Conservation (phyloP, 2,888 invertebrate genomes). For the Ichneumoninae sp. region DNA sequence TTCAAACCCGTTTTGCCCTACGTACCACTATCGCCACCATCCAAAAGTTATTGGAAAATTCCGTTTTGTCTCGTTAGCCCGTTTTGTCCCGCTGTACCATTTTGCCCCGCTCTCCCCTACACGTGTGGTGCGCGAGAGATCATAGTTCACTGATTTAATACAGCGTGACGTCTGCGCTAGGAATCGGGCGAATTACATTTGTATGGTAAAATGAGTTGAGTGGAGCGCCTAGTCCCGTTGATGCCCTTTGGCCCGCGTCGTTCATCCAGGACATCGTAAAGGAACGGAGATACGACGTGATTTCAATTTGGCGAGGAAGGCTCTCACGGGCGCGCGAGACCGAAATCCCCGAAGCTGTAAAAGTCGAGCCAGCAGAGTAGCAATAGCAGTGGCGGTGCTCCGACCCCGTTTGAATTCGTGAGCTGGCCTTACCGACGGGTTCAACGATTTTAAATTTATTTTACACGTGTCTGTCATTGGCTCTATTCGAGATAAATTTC, state of each 20-base stretch:
- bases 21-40: too few species aligned
- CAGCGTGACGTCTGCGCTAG: not conserved
- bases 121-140: not conserved
- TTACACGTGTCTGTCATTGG: not conserved
- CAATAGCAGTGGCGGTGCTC: conserved; percentile 26
- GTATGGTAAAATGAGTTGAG: conserved; percentile 38
- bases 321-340: conserved; percentile 63
- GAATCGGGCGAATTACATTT: conserved; percentile 29
- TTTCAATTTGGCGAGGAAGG: conserved; percentile 69
- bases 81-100: too few species aligned
- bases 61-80: too few species aligned
- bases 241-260: not conserved
- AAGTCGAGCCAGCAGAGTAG: conserved; percentile 62
- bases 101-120: too few species aligned
- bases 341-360: conserved; percentile 66
- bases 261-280: conserved; percentile 44
- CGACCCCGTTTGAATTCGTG: conserved; percentile 49
- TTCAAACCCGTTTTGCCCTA: too few species aligned
- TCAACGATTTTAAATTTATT: conserved; percentile 45
- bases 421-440: conserved; percentile 50
- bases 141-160: not conserved
- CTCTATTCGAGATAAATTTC: not conserved
- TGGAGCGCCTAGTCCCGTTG: conserved; percentile 14
- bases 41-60: too few species aligned
- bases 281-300: conserved; percentile 59